These are phyloP conservation scores for Aspidiotus destructor DNA, from an alignment of 2,888 invertebrate species.

Conservation along the genomic window DNA sequence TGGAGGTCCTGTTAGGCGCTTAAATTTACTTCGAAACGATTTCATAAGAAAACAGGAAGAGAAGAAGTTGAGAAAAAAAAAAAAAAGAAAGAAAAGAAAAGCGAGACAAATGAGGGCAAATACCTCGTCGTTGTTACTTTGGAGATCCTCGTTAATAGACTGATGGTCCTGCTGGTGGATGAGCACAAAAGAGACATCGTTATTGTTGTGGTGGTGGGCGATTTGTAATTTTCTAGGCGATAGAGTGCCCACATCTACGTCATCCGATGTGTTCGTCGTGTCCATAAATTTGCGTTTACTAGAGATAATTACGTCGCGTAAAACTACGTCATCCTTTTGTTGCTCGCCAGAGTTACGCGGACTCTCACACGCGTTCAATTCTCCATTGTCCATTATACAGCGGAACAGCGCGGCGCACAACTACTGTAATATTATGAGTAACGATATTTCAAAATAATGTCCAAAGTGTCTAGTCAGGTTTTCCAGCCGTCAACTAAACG, in stretches of 20 bases:
- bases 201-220: conserved; percentile 40
- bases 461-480: conserved; percentile 7
- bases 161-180: conserved; percentile 41
- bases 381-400: conserved; percentile 24
- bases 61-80: no score
- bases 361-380: conserved; percentile 21
- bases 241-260: conserved; percentile 40
- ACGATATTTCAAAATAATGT: background rate
- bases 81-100: no score
- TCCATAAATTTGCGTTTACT: conserved; percentile 30
- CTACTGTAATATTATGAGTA: background rate
- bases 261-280: conserved; percentile 14
- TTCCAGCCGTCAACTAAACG: conserved; percentile 27
- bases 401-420: background rate
- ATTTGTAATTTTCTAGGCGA: conserved; percentile 40
- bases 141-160: conserved; percentile 28
- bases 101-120: background rate
- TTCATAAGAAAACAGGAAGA: no score
- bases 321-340: conserved; percentile 10
- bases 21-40: no score
- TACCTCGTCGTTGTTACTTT: conserved; percentile 27
- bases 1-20: background rate
- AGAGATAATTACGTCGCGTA: conserved; percentile 26
- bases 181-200: conserved; percentile 46
- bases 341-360: conserved; percentile 13